Evolutionary conservation across 1,140 invertebrate genomes (phyloP), one percentile per base, ranked within the genome.

Genomic region (Neodiprion virginianus): DNA sequence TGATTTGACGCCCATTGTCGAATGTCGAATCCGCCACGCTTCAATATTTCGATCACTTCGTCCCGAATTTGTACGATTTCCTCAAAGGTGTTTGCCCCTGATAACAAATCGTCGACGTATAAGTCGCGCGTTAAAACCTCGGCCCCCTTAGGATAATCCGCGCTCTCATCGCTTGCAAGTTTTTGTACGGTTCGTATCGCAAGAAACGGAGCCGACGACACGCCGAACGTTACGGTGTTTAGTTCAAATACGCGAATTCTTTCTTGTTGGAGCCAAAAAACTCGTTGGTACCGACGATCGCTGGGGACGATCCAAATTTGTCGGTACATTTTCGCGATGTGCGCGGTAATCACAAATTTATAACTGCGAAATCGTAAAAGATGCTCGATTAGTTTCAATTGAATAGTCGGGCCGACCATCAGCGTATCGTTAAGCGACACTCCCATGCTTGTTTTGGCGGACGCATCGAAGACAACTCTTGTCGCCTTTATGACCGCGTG

Each of bases 21-120:
- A 21, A 84, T 50, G 21, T 68, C 10, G 72, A 85, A 84, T n/a
- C 78, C 77, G 23, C 83, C 84, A 23, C 67, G n/a, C 61, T 61
- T 48, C 10, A 80, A 66, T 49, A 82, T 21, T 53, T 76, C 28
- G 0, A 72, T 74, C 8, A 86, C 1, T 53, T 82, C 73, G 9
- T 73, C 66, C 71, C 78, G 74, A 28, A 84, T 69, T 3, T 69
- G 8, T 7, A 77, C 23, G 9, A 85, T 83, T 75, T 87, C 78
- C 28, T 86, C 76, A 28, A 84, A 71, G 1, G 78, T 80, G n/a
- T 82, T 67, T 7, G 77, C 76, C 7, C 89, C 87, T 21, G 81
- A 82, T 23, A 88, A 65, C 4, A 87, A 69, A 79, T 90, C 88
- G 76, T 91, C 89, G 14, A 88, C 84, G 72, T 88, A 88, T 28